Conservation (phyloP, 2,113 vertebrate species). For the Cebus imitator region DNA sequence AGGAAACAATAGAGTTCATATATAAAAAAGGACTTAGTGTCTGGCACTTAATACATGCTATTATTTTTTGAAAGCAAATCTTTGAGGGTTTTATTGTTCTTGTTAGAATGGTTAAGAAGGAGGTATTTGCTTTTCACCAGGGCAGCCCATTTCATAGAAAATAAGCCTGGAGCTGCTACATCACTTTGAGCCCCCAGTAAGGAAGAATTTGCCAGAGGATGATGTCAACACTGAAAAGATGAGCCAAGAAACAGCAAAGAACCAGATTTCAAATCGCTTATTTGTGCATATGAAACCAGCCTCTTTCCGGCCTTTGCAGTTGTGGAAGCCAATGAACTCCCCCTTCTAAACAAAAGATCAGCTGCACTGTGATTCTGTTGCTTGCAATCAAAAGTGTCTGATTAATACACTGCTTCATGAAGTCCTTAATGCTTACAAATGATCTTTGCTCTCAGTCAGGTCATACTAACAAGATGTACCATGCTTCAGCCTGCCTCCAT, state of each 20-base stretch:
- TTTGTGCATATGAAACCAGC: background rate
- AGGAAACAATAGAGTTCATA: background rate
- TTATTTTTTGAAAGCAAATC: background rate
- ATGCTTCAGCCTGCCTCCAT: background rate
- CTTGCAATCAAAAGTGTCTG: background rate
- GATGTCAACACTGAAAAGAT: background rate
- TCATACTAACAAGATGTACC: background rate
- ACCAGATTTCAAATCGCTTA: background rate
- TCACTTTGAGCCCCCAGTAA: background rate
- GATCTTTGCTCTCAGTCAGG: background rate
- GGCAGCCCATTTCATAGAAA: background rate
- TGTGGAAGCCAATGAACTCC: background rate
- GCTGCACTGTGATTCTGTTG: background rate
- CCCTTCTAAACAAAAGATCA: background rate
- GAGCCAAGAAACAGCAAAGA: background rate
- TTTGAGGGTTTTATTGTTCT: background rate
- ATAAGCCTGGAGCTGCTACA: background rate
- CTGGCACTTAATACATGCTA: background rate
- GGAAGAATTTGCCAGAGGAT: background rate
- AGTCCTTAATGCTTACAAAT: background rate
- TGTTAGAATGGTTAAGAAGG: background rate
- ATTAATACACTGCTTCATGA: background rate
- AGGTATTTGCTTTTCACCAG: background rate
- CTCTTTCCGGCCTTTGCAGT: background rate
- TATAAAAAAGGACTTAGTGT: background rate